These are phyloP conservation scores for Cerceris rybyensis DNA, from an alignment of 2,888 invertebrate genomes.

Conservation along the genomic window DNA sequence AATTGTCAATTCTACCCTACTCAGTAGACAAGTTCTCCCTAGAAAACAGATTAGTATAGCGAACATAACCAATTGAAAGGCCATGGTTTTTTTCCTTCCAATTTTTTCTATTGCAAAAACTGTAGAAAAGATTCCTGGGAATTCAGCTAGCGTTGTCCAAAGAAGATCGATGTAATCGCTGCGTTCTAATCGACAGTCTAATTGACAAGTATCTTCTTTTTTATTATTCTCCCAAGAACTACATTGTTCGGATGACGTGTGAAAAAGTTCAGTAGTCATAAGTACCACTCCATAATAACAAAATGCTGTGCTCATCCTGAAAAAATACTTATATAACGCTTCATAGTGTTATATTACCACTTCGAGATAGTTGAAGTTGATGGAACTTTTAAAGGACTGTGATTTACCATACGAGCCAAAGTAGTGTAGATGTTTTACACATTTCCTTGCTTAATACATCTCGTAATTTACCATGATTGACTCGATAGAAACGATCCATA, in stretches of 20 bases:
- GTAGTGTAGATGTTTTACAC: conserved; percentile 90
- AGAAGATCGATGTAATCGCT: conserved; percentile 95
- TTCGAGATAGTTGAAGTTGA: too few relatives aligned
- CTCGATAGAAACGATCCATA: conserved; percentile 86
- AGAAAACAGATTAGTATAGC: conserved; percentile 89
- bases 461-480: conserved; percentile 86
- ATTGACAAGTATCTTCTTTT: conserved; percentile 80
- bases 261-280: conserved; percentile 96
- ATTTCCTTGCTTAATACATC: conserved; percentile 91
- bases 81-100: conserved; percentile 96
- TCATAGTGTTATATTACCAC: background rate
- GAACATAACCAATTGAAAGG: conserved; percentile 94
- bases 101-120: conserved; percentile 94
- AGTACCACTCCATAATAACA: conserved; percentile 97
- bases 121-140: conserved; percentile 95
- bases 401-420: conserved; percentile 96
- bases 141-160: conserved; percentile 97
- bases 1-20: conserved; percentile 89
- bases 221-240: conserved; percentile 69
- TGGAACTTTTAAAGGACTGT: conserved; percentile 80
- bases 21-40: conserved; percentile 86
- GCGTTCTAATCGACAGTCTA: conserved; percentile 89
- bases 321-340: conserved; percentile 27
- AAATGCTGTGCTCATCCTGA: conserved; percentile 95
- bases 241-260: conserved; percentile 83